These are phyloP conservation scores for Prietella phreatophila DNA, from an alignment of 2,113 vertebrate species.

Conservation along the genomic window DNA sequence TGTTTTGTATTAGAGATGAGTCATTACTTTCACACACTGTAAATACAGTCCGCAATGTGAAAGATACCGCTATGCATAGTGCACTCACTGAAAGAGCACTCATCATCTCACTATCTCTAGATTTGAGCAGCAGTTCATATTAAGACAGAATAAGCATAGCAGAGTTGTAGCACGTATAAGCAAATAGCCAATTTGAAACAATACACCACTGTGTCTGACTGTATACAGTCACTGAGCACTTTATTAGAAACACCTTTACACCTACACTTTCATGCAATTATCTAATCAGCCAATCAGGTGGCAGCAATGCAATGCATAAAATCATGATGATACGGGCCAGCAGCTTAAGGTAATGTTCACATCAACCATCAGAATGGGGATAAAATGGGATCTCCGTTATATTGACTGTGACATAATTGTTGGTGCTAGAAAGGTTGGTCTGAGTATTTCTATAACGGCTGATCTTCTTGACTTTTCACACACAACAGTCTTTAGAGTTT, in stretches of 20 bases:
- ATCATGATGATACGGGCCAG: not conserved
- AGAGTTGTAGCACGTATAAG: not conserved
- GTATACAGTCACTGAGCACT: not conserved
- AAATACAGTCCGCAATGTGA: not conserved
- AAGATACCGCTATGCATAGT: not conserved
- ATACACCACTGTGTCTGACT: not conserved
- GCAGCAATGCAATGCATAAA: not conserved
- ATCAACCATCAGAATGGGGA: not conserved
- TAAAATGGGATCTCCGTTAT: not conserved
- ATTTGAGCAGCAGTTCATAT: not conserved
- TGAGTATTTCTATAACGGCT: not conserved
- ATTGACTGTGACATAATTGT: not conserved
- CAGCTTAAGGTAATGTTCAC: not conserved
- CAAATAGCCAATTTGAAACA: not conserved
- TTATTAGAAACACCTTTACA: not conserved
- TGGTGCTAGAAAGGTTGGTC: not conserved
- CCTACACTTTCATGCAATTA: not conserved
- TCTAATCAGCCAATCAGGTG: not conserved
- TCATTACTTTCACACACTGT: constrained; percentile 7
- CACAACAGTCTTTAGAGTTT: not conserved
- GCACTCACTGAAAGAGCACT: not conserved
- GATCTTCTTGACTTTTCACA: not conserved
- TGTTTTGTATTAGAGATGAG: not conserved
- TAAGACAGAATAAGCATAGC: not conserved
- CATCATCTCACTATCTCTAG: not conserved